These are phyloP conservation scores for Oscheius onirici DNA, from an alignment of 2,888 invertebrate genomes.

Conservation along the genomic window DNA sequence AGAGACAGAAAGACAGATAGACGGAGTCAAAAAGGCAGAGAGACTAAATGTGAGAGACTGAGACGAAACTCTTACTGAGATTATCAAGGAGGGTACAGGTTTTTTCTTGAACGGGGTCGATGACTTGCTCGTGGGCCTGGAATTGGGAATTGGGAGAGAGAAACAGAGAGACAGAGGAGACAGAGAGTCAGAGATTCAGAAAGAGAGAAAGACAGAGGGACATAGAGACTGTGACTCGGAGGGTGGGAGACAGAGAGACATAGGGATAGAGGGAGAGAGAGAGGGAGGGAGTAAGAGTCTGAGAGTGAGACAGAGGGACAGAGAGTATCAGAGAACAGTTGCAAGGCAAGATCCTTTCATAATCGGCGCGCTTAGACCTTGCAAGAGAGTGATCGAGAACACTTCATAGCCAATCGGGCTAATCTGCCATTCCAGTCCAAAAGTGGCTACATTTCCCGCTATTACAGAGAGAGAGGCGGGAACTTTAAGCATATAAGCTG, in stretches of 20 bases:
- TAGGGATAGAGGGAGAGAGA: neutral
- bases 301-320: too few relatives aligned
- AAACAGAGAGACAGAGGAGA: neutral
- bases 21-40: too few relatives aligned
- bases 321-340: neutral
- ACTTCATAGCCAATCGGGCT: too few relatives aligned
- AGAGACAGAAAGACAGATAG: too few relatives aligned
- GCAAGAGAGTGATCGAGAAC: neutral
- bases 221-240: too few relatives aligned
- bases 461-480: neutral
- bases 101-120: conserved; percentile 49
- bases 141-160: conserved; percentile 19
- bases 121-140: conserved; percentile 48
- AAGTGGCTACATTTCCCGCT: neutral
- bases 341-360: neutral
- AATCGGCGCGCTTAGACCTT: neutral
- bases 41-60: too few relatives aligned
- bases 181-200: neutral
- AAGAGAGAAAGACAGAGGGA: neutral
- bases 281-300: neutral
- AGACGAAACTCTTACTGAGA: conserved; percentile 45
- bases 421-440: neutral
- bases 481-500: neutral
- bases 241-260: neutral
- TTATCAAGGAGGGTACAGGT: conserved; percentile 44